A percentile compares a stretch with the other conserved stretches of the same genome.
Conservation (phyloP, 1,140 invertebrate species). For the Aradophagus sp. region DNA sequence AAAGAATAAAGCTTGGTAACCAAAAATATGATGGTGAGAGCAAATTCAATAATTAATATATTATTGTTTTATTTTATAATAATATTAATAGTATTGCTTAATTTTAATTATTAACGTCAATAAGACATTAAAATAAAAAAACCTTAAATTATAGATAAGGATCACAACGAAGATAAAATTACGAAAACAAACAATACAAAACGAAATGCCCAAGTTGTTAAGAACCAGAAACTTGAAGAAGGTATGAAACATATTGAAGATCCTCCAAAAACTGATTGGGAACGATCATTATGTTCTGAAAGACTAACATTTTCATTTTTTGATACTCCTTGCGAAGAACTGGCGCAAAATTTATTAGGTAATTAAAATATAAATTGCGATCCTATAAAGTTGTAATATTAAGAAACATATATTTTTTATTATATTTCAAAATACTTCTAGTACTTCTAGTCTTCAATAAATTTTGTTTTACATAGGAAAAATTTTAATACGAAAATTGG, state of each 20-base stretch:
- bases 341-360: slow-evolving; percentile 45
- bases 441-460: neutral
- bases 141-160: no score
- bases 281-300: slow-evolving; percentile 18
- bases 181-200: no score
- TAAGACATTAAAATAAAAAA: no score
- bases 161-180: no score
- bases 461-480: slow-evolving; percentile 72
- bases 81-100: no score
- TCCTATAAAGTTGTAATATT: neutral
- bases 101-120: no score
- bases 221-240: slow-evolving; percentile 21
- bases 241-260: slow-evolving; percentile 40
- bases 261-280: slow-evolving; percentile 29
- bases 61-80: no score
- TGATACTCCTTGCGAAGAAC: slow-evolving; percentile 41
- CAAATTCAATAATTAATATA: no score
- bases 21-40: no score
- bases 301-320: slow-evolving; percentile 37
- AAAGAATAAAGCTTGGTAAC: no score
- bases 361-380: no score
- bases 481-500: slow-evolving; percentile 78
- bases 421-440: neutral
- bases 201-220: no score
- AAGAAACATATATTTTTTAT: neutral